phyloP scores from a whole-genome alignment of 2,797 vertebrate genomes.

The Columba guinea region DNA sequence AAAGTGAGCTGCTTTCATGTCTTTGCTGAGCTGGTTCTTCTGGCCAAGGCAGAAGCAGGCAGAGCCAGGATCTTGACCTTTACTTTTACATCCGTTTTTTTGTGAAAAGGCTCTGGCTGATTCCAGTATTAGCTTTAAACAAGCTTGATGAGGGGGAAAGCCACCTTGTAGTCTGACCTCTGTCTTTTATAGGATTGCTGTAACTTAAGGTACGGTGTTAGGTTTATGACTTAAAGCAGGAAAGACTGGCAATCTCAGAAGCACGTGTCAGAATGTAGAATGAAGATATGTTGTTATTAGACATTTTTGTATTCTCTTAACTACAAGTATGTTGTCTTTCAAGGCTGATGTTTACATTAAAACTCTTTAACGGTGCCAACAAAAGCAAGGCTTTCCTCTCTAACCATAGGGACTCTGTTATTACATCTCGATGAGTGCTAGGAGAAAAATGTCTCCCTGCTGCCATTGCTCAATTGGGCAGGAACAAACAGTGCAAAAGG shows the following conservation, averaged over 20 bases:
- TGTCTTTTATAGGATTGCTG: background rate
- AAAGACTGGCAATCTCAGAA: background rate
- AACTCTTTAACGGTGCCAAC: background rate
- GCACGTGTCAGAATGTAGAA: background rate
- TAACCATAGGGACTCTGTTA: slow-evolving; percentile 53
- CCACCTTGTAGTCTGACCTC: background rate
- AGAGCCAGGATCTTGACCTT: slow-evolving; percentile 1
- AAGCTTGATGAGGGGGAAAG: background rate
- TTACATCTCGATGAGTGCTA: slow-evolving; percentile 40
- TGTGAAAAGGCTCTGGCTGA: background rate
- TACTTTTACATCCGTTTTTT: background rate
- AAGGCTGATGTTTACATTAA: slow-evolving; percentile 13
- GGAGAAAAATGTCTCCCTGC: slow-evolving; percentile 31
- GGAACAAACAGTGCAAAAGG: background rate
- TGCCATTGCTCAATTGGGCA: slow-evolving; percentile 35
- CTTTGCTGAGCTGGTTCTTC: slow-evolving; percentile 14
- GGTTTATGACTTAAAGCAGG: background rate
- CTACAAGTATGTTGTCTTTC: background rate
- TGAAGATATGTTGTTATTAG: background rate
- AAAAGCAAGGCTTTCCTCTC: slow-evolving; percentile 33
- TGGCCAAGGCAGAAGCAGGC: background rate
- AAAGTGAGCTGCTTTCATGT: background rate
- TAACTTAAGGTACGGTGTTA: background rate
- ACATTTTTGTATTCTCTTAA: slow-evolving; percentile 29
- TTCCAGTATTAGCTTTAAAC: background rate